phyloP scores from a whole-genome alignment of 2,113 vertebrate genomes.

The Syngnathus floridae region DNA sequence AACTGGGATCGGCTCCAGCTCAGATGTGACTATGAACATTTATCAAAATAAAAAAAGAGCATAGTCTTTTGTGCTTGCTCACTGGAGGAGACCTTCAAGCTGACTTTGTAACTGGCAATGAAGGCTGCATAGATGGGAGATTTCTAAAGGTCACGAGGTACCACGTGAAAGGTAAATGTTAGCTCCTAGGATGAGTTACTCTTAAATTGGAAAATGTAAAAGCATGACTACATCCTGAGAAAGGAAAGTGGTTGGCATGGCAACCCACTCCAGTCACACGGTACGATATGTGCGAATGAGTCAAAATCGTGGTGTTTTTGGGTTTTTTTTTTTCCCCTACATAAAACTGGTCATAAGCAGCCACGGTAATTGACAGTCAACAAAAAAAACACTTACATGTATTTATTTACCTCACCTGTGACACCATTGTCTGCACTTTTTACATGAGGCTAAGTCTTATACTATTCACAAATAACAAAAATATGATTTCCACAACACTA shows the following conservation, averaged over 20 bases:
- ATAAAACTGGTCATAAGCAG: background rate
- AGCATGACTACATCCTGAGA: constrained; percentile 6
- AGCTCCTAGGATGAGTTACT: background rate
- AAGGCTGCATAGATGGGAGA: constrained; percentile 33
- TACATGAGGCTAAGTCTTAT: background rate
- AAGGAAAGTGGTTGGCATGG: constrained; percentile 14
- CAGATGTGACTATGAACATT: too few relatives aligned
- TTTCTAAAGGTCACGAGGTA: constrained; percentile 38
- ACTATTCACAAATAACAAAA: background rate
- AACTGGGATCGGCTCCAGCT: too few relatives aligned
- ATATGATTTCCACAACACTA: background rate
- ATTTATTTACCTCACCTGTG: background rate
- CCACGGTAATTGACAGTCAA: background rate
- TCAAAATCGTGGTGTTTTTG: background rate
- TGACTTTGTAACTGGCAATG: constrained; percentile 50
- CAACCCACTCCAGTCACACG: too few relatives aligned
- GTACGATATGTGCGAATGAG: background rate
- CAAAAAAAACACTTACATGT: background rate
- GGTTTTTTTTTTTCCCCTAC: background rate
- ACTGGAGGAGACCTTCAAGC: constrained; percentile 18
- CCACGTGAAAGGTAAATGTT: constrained; percentile 7
- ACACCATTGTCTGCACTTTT: background rate
- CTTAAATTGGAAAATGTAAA: constrained; percentile 5
- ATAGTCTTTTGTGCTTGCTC: constrained; percentile 22
- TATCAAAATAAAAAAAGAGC: too few relatives aligned